Percentiles rank a stretch among this genome's conserved stretches.
Conservation (phyloP, 2,113 vertebrate genomes). For the Cyprichromis sp. region DNA sequence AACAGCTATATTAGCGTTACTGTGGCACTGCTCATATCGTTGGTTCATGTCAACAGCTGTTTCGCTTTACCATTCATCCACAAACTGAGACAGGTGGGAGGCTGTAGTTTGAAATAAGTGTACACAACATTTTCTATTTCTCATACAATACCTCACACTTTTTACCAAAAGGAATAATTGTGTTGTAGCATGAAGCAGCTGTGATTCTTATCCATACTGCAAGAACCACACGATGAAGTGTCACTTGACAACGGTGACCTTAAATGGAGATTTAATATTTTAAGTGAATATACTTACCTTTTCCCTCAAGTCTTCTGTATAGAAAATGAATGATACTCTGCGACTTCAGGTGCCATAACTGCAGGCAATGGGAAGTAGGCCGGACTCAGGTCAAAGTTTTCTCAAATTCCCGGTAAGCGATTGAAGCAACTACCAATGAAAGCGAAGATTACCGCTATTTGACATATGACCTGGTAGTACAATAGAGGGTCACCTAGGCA, state of each 20-base stretch:
- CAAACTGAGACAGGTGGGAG: constrained; percentile 1
- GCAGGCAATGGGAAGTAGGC: background rate
- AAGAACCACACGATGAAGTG: background rate
- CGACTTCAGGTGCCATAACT: background rate
- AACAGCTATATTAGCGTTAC: background rate
- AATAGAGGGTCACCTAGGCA: background rate
- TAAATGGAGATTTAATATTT: background rate
- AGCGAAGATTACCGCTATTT: background rate
- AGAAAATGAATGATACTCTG: background rate
- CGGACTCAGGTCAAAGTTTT: rapidly evolving
- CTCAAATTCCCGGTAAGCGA: background rate
- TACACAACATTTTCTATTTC: background rate
- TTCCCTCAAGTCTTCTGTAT: background rate
- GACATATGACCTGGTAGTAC: background rate
- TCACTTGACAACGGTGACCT: background rate
- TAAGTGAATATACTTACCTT: background rate
- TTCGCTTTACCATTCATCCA: background rate
- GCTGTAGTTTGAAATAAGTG: background rate
- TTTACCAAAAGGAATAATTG: background rate
- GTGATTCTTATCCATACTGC: background rate
- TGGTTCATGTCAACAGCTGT: constrained; percentile 5
- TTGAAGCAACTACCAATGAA: background rate
- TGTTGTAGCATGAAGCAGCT: background rate
- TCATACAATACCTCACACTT: rapidly evolving
- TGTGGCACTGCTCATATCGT: background rate